Evolutionary conservation across 2,113 vertebrate genomes (phyloP), one percentile per base, ranked within the genome.

Genomic region (Neogobius melanostomus): DNA sequence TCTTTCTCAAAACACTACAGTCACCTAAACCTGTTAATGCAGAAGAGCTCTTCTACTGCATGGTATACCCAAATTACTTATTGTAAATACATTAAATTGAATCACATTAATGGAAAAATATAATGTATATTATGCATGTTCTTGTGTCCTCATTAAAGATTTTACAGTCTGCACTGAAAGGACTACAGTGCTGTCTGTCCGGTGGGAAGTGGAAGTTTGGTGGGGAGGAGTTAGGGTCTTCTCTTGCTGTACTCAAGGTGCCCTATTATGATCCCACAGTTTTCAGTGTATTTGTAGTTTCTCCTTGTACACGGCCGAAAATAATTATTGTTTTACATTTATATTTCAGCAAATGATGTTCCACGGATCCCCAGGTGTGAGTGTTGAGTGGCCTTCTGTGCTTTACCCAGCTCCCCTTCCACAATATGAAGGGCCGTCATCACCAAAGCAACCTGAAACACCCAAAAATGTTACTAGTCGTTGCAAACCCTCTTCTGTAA

Each of bases 241-340:
- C 96, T n/a, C 90, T 99, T 66, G 96, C 98, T 49, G 92, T 93
- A 8, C 81, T 98, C 8, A 99, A 99, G 95, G 98, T 99, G 75
- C 81, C 42, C 54, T 28, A 60, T 54, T 14, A 0, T n/a, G 5
- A 12, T 49, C 16, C 7, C 10, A 8, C 7, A 17, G 12, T 81
- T 45, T 54, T 49, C 0, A 8, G 0, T 36, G 15, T 0, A 11
- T 64, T 56, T 4, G 6, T 11, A 6, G 1, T 0, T 42, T 49
- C 10, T 49, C 8, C 5, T 6, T 11, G 10, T 5, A 44, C 0
- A 46, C 28, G 2, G 1, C 1, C 3, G 5, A 46, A 14, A 1
- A 65, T 64, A 10, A 64, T 76, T 15, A 82, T 49, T 45, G n/a
- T 28, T n/a, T 61, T 9, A 6, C 36, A 52, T 52, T 51, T 50